Conservation (phyloP, 2,888 invertebrate species). For the Euproctis similis region DNA sequence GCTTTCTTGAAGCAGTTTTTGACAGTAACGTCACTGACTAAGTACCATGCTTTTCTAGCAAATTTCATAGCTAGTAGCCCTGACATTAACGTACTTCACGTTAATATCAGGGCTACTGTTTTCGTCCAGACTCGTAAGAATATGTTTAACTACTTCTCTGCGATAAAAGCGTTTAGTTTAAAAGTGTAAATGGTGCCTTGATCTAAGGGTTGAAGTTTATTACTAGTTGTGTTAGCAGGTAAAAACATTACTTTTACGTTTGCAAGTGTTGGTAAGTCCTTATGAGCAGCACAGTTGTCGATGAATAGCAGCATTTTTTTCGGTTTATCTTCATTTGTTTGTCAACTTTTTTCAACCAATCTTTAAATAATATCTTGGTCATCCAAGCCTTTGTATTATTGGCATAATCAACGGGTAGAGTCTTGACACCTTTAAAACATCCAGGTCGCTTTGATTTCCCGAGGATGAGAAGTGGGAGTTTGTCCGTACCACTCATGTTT, state of each 20-base stretch:
- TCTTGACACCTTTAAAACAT: conserved; percentile 1
- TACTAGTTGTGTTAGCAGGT: conserved; percentile 6
- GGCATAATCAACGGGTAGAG: conserved; percentile 5
- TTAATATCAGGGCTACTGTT: conserved; percentile 9
- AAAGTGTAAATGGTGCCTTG: conserved; percentile 5
- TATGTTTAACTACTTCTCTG: conserved; percentile 4
- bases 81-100: too few relatives aligned
- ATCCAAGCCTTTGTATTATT: conserved; percentile 10
- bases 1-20: conserved; percentile 22
- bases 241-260: background rate
- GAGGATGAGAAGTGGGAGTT: conserved; percentile 1
- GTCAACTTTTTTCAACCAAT: conserved; percentile 11
- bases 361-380: conserved; percentile 7
- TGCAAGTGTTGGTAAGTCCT: background rate
- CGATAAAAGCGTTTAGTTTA: conserved; percentile 1
- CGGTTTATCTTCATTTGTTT: conserved; percentile 5
- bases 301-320: conserved; percentile 4
- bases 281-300: conserved; percentile 4
- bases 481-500: conserved; percentile 9
- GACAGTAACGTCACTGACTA: conserved; percentile 13
- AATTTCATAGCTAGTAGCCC: conserved; percentile 14
- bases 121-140: conserved; percentile 8
- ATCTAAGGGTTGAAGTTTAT: conserved; percentile 5
- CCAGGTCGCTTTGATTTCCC: conserved; percentile 5
- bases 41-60: conserved; percentile 16